phyloP scores from a whole-genome alignment of 2,888 invertebrate species.

The Sarcophaga variegata region DNA sequence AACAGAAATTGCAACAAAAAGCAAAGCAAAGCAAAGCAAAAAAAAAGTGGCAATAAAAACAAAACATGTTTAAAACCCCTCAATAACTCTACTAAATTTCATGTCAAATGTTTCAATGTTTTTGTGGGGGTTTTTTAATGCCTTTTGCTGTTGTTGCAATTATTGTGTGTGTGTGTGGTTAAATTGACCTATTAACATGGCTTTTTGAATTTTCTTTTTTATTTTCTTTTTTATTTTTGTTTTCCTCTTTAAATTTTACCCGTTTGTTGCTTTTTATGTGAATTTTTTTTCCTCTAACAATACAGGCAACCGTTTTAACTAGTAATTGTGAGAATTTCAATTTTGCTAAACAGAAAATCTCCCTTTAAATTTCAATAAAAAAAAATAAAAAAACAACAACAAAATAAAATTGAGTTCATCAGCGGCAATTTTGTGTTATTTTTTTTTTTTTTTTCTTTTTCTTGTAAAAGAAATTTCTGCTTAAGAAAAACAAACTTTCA shows the following conservation, averaged over 20 bases:
- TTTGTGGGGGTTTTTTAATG: slow-evolving; percentile 39
- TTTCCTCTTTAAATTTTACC: not conserved
- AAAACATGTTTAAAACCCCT: not conserved
- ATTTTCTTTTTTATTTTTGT: not conserved
- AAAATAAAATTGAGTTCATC: slow-evolving; percentile 1
- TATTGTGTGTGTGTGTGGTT: slow-evolving; percentile 50
- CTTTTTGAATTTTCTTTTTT: slow-evolving; percentile 38
- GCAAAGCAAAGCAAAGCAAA: not conserved
- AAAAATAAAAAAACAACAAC: not conserved
- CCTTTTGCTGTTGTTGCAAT: not conserved
- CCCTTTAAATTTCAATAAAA: slow-evolving; percentile 27
- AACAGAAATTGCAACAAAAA: not conserved
- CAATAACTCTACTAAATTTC: slow-evolving; percentile 31
- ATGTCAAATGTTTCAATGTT: slow-evolving; percentile 30
- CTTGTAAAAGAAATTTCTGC: slow-evolving; percentile 41
- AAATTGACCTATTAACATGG: slow-evolving; percentile 71
- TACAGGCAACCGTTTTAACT: not conserved
- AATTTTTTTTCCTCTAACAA: slow-evolving; percentile 52
- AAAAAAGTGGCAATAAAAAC: not conserved
- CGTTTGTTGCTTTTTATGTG: slow-evolving; percentile 13
- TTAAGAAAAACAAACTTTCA: slow-evolving; percentile 35
- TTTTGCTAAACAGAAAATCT: slow-evolving; percentile 15
- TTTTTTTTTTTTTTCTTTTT: slow-evolving; percentile 2
- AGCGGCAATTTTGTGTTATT: slow-evolving; percentile 30
- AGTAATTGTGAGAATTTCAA: slow-evolving; percentile 58